Base-by-base conservation (phyloP, 2,888 invertebrate genomes). In the Papilio elwesi region DNA sequence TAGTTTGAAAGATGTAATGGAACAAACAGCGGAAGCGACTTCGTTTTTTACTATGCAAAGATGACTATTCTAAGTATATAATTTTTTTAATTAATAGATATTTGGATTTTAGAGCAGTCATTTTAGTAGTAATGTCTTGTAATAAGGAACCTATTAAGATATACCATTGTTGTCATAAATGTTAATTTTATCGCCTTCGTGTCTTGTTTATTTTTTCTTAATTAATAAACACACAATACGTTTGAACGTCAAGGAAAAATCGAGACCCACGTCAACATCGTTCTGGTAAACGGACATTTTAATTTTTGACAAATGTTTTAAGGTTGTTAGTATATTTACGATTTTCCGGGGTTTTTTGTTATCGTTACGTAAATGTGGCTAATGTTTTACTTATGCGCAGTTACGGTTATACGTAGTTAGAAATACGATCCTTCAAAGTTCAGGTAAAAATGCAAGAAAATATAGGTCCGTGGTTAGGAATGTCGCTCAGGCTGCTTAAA, bases 141-240 rank as follows among this genome's bases (percentile, higher is more conserved):
- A 63, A 63, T 63, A 63, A 63, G 63, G 47, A 63, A 63, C 63
- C 47, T 63, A 63, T 47, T 47, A 47, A 59, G n/a, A 16, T 47
- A 43, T 63, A 13, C 47, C 13, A 63, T 48, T 63, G 47, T 63
- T 47, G 62, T n/a, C 43, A 12, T 63, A 47, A 63, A 63, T 63
- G 63, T 47, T 12, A 63, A 62, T 62, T 47, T 62, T 62, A 47
- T 63, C 47, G 15, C 16, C 47, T 63, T 63, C 2, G 15, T 16
- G 9, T 63, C 15, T 43, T 63, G 26, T 38, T 62, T 62, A 15
- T 47, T 15, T 15, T 59, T 47, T 47, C 15, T 63, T 63, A 16
- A 63, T 48, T 47, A 16, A 16, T 63, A 63, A 63, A 43, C 43
- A 47, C 43, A 63, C 5, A 16, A 63, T 48, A 63, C 26, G 63